Evolutionary conservation across 2,888 invertebrate genomes (phyloP), one percentile per base, ranked within the genome.

Genomic region (Agelastica alni): DNA sequence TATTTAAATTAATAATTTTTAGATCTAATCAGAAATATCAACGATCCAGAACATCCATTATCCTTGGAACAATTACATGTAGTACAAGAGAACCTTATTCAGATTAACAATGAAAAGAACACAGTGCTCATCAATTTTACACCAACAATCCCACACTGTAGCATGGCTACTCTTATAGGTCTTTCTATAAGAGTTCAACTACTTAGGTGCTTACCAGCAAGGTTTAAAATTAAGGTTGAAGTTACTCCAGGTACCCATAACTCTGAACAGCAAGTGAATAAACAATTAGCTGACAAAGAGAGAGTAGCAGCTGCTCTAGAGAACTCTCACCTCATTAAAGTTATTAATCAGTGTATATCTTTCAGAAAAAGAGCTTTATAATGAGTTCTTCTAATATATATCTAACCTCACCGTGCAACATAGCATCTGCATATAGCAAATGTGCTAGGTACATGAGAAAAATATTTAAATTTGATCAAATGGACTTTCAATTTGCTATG

Each of bases 401-500:
- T 30, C 32, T 54, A n/a, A 13, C 48, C 7, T 55, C 46, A 1
- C 56, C 46, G 1, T 83, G 83, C 45, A 85, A 87, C 64, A 86
- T 87, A 64, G 86, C 89, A 65, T 88, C 91, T 56, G 95, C 94
- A 1, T 88, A 93, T 2, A 88, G 93, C 31, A 95, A 96, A 78
- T 84, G 91, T 57, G 91, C 90, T 77, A 90, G 91, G 79, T 94
- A 94, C 77, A 79, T 96, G 45, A 80, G 91, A 62, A 83, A 93
- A 70, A 78, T 95, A 55, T 81, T 93, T 55, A 91, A 93, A 77
- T 95, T 96, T 73, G 86, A 92, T 70, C 97, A 98, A 79, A 99
- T 99, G 98, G 98, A 99, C 79, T 99, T 99, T 79, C 96, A 99
- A 75, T 98, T 96, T 80, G 98, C 98, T 0, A 81, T 91, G n/a